Conservation (phyloP, 2,113 vertebrate genomes). For the Tachuris rubrigastra region DNA sequence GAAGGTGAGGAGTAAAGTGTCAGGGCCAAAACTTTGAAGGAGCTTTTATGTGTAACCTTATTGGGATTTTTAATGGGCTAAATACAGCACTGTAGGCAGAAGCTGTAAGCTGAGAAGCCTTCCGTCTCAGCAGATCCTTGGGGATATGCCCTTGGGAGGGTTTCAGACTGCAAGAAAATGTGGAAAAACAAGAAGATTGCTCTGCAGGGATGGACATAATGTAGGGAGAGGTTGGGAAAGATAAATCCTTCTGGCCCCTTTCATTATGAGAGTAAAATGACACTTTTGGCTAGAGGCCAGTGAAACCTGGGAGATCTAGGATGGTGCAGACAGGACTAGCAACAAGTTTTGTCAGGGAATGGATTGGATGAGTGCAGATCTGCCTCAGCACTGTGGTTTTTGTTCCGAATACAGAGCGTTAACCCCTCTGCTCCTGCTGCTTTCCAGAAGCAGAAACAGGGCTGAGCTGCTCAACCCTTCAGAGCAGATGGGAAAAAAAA, state of each 20-base stretch:
- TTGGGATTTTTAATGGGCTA: constrained; percentile 63
- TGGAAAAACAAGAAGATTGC: constrained; percentile 77
- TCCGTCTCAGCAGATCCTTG: constrained; percentile 62
- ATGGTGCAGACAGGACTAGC: constrained; percentile 72
- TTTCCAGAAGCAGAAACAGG: neutral
- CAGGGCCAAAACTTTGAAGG: constrained; percentile 52
- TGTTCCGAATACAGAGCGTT: constrained; percentile 5
- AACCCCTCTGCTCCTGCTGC: constrained; percentile 42
- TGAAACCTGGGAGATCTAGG: constrained; percentile 66
- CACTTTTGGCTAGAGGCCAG: constrained; percentile 71
- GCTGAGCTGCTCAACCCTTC: neutral
- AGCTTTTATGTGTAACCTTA: constrained; percentile 54
- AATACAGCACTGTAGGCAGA: constrained; percentile 47
- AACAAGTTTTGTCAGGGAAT: constrained; percentile 70
- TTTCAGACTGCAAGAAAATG: constrained; percentile 76
- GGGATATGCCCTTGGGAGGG: constrained; percentile 65
- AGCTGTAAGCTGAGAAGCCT: constrained; percentile 58
- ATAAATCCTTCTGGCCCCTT: constrained; percentile 70
- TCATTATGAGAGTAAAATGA: constrained; percentile 75
- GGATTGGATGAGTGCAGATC: constrained; percentile 40
- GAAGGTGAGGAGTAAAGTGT: constrained; percentile 18
- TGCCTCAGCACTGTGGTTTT: constrained; percentile 39
- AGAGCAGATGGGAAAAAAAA: neutral
- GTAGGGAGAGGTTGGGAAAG: constrained; percentile 66
- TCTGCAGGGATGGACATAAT: constrained; percentile 68